phyloP scores from a whole-genome alignment of 2,113 vertebrate genomes.

The Proteles cristata region DNA sequence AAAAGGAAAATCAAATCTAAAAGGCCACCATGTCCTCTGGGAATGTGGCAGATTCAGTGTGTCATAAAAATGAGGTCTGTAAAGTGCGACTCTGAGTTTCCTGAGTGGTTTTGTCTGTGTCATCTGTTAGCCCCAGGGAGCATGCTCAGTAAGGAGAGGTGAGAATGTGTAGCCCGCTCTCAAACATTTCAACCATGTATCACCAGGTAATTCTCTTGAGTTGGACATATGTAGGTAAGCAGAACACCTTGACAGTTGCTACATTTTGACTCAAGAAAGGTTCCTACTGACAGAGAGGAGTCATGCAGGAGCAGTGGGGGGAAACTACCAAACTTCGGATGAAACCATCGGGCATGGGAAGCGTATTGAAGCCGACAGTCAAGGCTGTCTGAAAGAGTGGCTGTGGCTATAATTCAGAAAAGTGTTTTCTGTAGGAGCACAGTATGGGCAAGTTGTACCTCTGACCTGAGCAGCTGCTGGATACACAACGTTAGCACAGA shows the following conservation, averaged over 20 bases:
- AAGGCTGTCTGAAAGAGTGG: not conserved
- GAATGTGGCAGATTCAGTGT: slow-evolving; percentile 37
- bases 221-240: not conserved
- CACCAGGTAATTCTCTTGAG: not conserved
- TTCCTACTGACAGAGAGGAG: not conserved
- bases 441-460: not conserved
- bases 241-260: not conserved
- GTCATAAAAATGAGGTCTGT: slow-evolving; percentile 61
- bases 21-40: slow-evolving; percentile 39
- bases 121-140: not conserved
- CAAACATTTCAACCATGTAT: not conserved
- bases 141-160: not conserved
- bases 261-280: not conserved
- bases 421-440: not conserved
- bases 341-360: not conserved
- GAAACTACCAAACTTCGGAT: not conserved
- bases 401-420: slow-evolving; percentile 6
- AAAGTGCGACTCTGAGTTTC: slow-evolving; percentile 33
- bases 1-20: slow-evolving; percentile 51
- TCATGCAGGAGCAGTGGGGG: not conserved
- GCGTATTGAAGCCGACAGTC: not conserved
- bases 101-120: slow-evolving; percentile 11
- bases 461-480: not conserved
- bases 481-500: not conserved
- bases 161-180: not conserved